Base-by-base conservation (phyloP, 2,888 invertebrate genomes). In the Aradus depressus region DNA sequence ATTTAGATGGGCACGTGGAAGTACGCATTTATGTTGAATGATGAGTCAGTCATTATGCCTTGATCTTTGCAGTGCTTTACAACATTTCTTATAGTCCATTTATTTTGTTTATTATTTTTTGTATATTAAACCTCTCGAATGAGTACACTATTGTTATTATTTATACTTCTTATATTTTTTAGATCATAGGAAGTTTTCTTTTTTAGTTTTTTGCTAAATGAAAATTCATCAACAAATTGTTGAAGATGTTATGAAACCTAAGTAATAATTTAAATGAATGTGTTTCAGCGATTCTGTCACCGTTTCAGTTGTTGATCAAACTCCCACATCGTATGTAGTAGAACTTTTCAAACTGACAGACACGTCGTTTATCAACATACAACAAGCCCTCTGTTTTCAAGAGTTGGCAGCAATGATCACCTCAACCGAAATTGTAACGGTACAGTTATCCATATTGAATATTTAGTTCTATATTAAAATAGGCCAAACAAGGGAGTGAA, bases 291-390 rank as follows among this genome's bases (percentile, higher is more conserved):
- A 47, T 38, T 47, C 28, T 38, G 47, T 47, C 4, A 47, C 25
- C 38, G 38, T 47, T 6, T 19, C 21, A 18, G 47, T 47, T 2
- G 3, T 37, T 2, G 37, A 25, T 2, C 18, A 37, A 12, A 37
- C 47, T 3, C 35, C 14, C 14, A 12, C 25, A 5, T 1, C 16
- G 5, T 37, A 47, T 19, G 2, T 26, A 19, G 38, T 53, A 10
- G 43, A 53, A 21, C 39, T 53, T 3, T 43, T 50, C 44, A 53
- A 53, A 31, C 31, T 44, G 4, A 37, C 32, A 18, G 49, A 44
- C 22, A 50, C 42, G 16, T 22, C 21, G 19, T 19, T 37, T 10
- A 53, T 44, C 16, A 44, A 50, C 32, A 31, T 53, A 25, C 38
- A 39, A 4, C 39, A 53, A 14, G 50, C 53, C 8, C 41, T 53